phyloP scores from a whole-genome alignment of 2,888 invertebrate species.

The Branchipolynoe longqiensis region DNA sequence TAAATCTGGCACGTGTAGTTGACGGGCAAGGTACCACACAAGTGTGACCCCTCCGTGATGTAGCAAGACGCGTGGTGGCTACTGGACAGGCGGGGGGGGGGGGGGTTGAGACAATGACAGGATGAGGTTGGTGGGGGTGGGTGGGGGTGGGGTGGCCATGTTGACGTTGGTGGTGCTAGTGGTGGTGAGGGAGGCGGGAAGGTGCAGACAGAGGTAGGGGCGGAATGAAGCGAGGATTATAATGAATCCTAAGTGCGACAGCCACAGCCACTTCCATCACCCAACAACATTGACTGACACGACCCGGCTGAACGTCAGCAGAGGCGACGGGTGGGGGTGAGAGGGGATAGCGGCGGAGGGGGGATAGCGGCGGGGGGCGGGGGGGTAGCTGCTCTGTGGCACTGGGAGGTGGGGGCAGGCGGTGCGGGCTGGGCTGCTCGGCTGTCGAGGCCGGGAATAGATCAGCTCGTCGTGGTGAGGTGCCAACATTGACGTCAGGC shows the following conservation, averaged over 20 bases:
- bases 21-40: background rate
- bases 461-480: background rate
- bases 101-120: background rate
- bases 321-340: background rate
- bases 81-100: background rate
- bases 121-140: too few species aligned
- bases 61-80: background rate
- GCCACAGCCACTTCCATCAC: too few species aligned
- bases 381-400: background rate
- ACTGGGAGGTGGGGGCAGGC: background rate
- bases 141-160: too few species aligned
- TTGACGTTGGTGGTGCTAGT: background rate
- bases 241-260: too few species aligned
- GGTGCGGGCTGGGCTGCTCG: background rate
- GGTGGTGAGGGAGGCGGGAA: background rate
- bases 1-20: too few species aligned
- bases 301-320: background rate
- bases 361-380: background rate
- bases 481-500: background rate
- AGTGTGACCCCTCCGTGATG: background rate
- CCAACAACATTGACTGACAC: too few species aligned
- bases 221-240: too few species aligned
- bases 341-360: background rate
- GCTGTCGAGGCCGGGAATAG: background rate
- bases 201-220: background rate